These are phyloP conservation scores for Aphidius gifuensis DNA, from an alignment of 1,140 invertebrate species.

Conservation along the genomic window DNA sequence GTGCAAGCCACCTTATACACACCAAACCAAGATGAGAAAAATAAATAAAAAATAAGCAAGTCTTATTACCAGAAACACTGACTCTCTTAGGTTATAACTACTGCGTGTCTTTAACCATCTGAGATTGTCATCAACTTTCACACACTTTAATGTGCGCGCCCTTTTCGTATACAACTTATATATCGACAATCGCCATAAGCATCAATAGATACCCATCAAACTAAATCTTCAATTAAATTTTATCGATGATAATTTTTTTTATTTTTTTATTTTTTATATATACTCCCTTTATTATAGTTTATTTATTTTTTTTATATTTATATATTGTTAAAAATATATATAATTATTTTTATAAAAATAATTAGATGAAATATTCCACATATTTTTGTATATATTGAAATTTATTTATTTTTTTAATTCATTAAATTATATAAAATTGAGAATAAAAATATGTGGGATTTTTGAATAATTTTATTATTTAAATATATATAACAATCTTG, in stretches of 20 bases:
- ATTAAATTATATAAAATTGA: no score
- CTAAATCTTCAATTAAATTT: neutral
- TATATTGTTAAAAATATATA: neutral
- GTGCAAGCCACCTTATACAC: no score
- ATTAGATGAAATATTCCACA: no score
- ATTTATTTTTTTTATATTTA: neutral
- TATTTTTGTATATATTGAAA: no score
- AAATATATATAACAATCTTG: no score
- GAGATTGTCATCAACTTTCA: conserved; percentile 42
- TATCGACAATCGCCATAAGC: conserved; percentile 1
- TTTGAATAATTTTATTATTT: no score
- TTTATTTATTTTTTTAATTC: no score
- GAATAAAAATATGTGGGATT: no score
- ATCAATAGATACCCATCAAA: neutral
- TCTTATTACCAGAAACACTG: no score
- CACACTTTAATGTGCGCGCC: conserved; percentile 28
- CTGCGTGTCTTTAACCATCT: conserved; percentile 15
- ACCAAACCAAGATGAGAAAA: no score
- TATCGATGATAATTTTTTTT: neutral
- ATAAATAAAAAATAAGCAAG: no score
- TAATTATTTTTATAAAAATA: no score
- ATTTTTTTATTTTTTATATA: neutral
- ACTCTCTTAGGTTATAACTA: neutral
- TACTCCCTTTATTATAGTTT: neutral
- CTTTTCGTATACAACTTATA: conserved; percentile 22